Evolutionary conservation across 2,888 invertebrate species (phyloP), one percentile per base, ranked within the genome.

Genomic region (Leucophenga maculata): DNA sequence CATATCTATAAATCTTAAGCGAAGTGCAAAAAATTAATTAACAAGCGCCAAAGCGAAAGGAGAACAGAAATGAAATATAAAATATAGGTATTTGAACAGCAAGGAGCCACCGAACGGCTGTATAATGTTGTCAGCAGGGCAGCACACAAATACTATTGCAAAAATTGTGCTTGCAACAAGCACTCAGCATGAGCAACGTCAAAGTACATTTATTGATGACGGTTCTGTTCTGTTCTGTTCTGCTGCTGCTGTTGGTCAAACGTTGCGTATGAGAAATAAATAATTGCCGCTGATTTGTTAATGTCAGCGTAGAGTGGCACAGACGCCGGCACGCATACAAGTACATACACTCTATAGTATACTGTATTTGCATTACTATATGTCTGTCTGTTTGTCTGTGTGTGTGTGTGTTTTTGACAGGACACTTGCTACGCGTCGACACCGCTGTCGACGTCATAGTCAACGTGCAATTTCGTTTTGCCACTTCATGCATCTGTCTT

Each of bases 401-500:
- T 60, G 18, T 32, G 59, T 32, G 9, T 62, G 14, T n/a, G 16
- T 14, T 18, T 60, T 14, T 48, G 65, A 13, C 31, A 48, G 26
- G 44, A n/a, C 65, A 39, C 39, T 39, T 59, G 6, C n/a, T 11
- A 44, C 22, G 54, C 55, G 14, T 20, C 31, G 52, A 59, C 22
- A 57, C 52, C 60, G 62, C 69, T 71, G 55, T 54, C 55, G 11
- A 16, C 69, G 74, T 68, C 72, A 72, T 81, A 76, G 73, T 79
- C 79, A 72, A 72, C 78, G 81, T 59, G 26, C 20, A 44, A 46
- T 22, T 64, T 46, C 46, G n/a, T 22, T 81, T 80, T 80, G 79
- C 83, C 79, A 80, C 83, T 83, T 82, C 79, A 82, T 80, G 75
- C 80, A 78, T 80, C 78, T 80, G 82, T 81, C 82, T 80, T 80